Conservation (phyloP, 1,140 invertebrate genomes). For the Heliconius himera region DNA sequence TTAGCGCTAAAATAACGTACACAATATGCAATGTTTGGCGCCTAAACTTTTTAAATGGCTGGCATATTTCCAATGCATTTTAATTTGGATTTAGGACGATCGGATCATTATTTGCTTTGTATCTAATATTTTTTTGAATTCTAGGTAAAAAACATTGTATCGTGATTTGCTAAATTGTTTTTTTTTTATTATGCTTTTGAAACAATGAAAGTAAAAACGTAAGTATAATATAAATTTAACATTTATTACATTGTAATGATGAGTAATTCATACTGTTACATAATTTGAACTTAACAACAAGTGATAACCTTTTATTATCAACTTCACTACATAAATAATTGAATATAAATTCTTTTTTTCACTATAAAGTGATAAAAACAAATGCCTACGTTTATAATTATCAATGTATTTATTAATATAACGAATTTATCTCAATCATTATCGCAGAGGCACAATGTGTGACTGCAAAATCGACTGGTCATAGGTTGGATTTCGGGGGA, state of each 20-base stretch:
- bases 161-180: not conserved
- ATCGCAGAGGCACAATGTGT: too few relatives aligned
- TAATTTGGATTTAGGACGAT: constrained; percentile 52
- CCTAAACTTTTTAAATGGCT: constrained; percentile 45
- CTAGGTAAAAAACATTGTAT: constrained; percentile 4
- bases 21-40: constrained; percentile 42
- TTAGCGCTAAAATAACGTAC: not conserved
- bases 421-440: not conserved
- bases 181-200: not conserved
- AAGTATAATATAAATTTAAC: not conserved
- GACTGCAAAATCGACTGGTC: too few relatives aligned
- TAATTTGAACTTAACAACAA: constrained; percentile 1
- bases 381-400: too few relatives aligned
- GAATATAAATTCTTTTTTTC: too few relatives aligned
- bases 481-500: too few relatives aligned
- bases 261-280: not conserved
- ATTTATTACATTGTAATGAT: not conserved
- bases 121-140: constrained; percentile 24
- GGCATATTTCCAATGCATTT: constrained; percentile 41
- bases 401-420: not conserved
- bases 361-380: too few relatives aligned
- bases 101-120: constrained; percentile 10
- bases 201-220: not conserved
- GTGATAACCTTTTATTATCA: constrained; percentile 7
- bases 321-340: not conserved